Evolutionary conservation across 2,888 invertebrate species (phyloP).

Genomic region (Esperia sulphurella): DNA sequence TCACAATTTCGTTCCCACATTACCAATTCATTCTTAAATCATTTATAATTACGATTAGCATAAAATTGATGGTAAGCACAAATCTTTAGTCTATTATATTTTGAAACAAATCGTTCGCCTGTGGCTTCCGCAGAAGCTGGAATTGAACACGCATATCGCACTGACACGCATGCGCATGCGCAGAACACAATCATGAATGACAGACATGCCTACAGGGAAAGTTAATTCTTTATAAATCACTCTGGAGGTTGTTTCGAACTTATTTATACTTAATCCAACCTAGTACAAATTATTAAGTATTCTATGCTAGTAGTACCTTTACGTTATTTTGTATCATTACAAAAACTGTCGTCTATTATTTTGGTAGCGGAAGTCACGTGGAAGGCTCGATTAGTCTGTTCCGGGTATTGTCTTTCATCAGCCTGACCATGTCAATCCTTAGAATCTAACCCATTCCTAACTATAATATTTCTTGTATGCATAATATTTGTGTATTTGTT

Average conservation of each 20-base stretch:
- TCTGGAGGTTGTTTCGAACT: not conserved
- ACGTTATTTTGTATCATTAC: no score
- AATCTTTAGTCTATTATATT: conserved; percentile 9
- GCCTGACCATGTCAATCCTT: no score
- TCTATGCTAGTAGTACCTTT: no score
- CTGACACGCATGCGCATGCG: conserved; percentile 35
- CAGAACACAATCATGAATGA: conserved; percentile 31
- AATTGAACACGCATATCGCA: conserved; percentile 48
- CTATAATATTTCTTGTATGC: no score
- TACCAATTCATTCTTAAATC: conserved; percentile 20
- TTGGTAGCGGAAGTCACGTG: no score
- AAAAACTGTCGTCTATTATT: no score
- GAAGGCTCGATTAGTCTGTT: no score
- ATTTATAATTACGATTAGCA: conserved; percentile 18
- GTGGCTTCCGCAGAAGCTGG: conserved; percentile 60
- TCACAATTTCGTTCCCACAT: conserved; percentile 25
- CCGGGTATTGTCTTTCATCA: no score
- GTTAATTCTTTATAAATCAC: conserved; percentile 27
- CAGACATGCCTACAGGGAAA: conserved; percentile 51
- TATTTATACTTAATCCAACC: not conserved
- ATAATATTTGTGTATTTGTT: no score
- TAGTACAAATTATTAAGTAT: no score
- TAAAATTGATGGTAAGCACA: conserved; percentile 11
- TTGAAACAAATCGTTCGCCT: conserved; percentile 25
- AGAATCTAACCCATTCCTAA: no score